phyloP scores from a whole-genome alignment of 1,140 invertebrate species.

The Tetraneura akinire region DNA sequence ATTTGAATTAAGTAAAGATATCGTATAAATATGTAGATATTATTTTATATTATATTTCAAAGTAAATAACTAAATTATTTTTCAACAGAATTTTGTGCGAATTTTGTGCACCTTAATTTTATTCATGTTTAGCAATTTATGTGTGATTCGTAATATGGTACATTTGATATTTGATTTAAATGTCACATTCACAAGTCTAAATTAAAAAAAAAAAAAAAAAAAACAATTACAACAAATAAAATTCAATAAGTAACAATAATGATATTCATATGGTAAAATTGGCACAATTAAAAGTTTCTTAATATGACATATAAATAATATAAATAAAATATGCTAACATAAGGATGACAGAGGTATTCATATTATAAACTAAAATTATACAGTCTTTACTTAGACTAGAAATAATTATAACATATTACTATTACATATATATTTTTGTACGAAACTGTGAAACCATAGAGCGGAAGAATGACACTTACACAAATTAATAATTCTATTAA shows the following conservation, averaged over 20 bases:
- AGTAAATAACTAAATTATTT: slow-evolving; percentile 11
- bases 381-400: slow-evolving; percentile 50
- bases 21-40: background rate
- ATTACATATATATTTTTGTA: slow-evolving; percentile 34
- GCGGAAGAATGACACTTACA: slow-evolving; percentile 32
- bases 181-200: slow-evolving; percentile 13
- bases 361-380: slow-evolving; percentile 41
- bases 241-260: slow-evolving; percentile 1
- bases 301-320: slow-evolving; percentile 13
- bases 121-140: slow-evolving; percentile 26
- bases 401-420: slow-evolving; percentile 40
- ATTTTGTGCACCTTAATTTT: slow-evolving; percentile 24
- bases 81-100: slow-evolving; percentile 33
- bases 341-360: slow-evolving; percentile 34
- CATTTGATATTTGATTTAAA: slow-evolving; percentile 25
- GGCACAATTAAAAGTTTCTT: slow-evolving; percentile 39
- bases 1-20: slow-evolving; percentile 25
- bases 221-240: background rate
- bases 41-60: background rate
- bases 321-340: background rate
- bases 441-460: slow-evolving; percentile 40
- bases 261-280: slow-evolving; percentile 22
- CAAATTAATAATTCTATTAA: slow-evolving; percentile 32
- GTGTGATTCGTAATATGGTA: slow-evolving; percentile 29
- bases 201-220: background rate